Base-by-base conservation (phyloP, 1,140 invertebrate species). In the Cyclargus thomasi region DNA sequence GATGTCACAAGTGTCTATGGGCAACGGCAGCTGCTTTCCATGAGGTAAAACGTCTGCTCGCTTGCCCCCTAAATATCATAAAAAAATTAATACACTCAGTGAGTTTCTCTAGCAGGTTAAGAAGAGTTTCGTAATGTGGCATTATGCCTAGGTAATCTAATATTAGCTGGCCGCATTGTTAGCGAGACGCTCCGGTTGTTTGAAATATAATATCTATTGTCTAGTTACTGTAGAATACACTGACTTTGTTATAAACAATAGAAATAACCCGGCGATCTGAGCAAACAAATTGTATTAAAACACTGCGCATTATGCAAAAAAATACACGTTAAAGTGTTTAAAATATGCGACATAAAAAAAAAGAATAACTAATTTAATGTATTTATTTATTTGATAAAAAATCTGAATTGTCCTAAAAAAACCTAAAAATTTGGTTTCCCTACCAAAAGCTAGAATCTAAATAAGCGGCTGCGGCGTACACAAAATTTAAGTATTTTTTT, bases 141-240 rank as follows among this genome's bases (percentile, higher is more conserved):
- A 47, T 47, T 47, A 47, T 14, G 39, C 39, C 39, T 47, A 47
- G 39, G 39, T 47, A 47, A 47, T 47, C 39, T 47, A 47, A 47
- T 47, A 47, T 47, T 47, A 47, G 39, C 39, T 47, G 39, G 8
- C 39, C 39, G 39, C 39, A 47, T 47, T 47, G 39, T 47, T 47
- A 16, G 39, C 39, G 39, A 47, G 39, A 47, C 39, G 39, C 39
- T 47, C 39, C 14, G 39, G 11, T 47, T 47, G 39, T 47, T 47
- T 47, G 39, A 47, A 47, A 47, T 47, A 47, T 16, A 47, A 47
- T 47, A 47, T 47, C 39, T 16, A 47, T 47, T 47, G 39, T 47
- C 39, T 47, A n/a, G n/a, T 1, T 8, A 11, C 14, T 16, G 39
- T 47, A 47, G 14, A 16, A 11, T 14, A 16, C 14, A 47, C 10